phyloP scores from a whole-genome alignment of 2,113 vertebrate genomes.

The Thamnophis sirtalis region DNA sequence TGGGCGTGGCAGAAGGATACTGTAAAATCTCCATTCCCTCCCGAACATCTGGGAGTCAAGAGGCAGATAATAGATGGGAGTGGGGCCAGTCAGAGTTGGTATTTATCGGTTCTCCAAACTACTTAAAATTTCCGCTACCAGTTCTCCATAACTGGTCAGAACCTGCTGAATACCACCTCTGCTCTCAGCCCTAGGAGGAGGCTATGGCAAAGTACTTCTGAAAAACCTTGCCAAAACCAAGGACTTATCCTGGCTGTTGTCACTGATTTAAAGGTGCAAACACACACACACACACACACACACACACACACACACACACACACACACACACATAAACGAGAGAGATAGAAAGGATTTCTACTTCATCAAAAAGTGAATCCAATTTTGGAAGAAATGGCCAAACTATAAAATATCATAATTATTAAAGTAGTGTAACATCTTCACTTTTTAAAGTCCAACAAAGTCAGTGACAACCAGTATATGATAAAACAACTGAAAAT shows the following conservation, averaged over 20 bases:
- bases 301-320: background rate
- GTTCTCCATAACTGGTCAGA: too few species aligned
- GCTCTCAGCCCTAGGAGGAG: background rate
- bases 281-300: too few species aligned
- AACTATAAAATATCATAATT: background rate
- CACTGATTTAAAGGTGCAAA: background rate
- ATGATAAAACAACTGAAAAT: slow-evolving; percentile 24
- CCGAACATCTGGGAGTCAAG: too few species aligned
- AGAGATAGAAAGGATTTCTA: background rate
- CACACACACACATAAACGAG: too few species aligned
- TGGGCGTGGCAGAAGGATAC: too few species aligned
- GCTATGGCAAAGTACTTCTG: background rate
- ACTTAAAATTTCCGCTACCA: too few species aligned
- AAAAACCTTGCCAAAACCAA: background rate
- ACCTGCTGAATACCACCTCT: too few species aligned
- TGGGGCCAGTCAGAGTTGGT: too few species aligned
- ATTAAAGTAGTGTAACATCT: background rate
- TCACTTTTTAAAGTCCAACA: slow-evolving; percentile 1
- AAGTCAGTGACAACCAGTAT: slow-evolving; percentile 11
- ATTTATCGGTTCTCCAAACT: too few species aligned
- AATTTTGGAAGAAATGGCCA: background rate
- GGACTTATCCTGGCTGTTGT: background rate
- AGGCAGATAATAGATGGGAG: too few species aligned
- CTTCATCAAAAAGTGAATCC: background rate
- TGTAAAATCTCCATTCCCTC: too few species aligned